Evolutionary conservation across 2,888 invertebrate genomes (phyloP).

Genomic region (Callinectes sapidus): DNA sequence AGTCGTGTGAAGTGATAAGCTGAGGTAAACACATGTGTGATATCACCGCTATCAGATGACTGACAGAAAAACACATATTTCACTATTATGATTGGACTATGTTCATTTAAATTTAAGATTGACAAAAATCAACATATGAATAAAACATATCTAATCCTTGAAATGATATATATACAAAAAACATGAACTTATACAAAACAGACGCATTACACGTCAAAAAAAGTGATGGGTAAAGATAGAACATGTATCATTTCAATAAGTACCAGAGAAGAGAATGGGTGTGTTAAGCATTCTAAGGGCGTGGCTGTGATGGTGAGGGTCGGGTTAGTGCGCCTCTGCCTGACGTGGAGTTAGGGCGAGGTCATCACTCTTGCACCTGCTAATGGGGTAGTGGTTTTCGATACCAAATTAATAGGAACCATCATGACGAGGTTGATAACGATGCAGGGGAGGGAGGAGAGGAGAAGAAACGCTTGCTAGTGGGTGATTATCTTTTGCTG

Average conservation of each 20-base stretch:
- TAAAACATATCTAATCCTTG: neutral
- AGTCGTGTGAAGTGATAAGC: neutral
- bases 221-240: neutral
- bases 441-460: constrained; percentile 8
- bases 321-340: neutral
- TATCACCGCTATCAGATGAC: neutral
- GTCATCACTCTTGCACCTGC: constrained; percentile 54
- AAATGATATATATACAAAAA: neutral
- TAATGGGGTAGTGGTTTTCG: constrained; percentile 67
- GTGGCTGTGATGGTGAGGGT: neutral
- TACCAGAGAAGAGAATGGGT: neutral
- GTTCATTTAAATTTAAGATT: neutral
- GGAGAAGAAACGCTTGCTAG: neutral
- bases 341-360: neutral
- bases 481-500: neutral
- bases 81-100: neutral
- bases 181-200: neutral
- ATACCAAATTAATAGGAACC: constrained; percentile 62
- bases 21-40: neutral
- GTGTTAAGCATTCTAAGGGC: neutral
- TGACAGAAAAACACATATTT: neutral
- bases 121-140: neutral
- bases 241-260: neutral
- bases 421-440: constrained; percentile 47
- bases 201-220: neutral